phyloP scores from a whole-genome alignment of 2,888 invertebrate species.

The Polymixis flavicincta region DNA sequence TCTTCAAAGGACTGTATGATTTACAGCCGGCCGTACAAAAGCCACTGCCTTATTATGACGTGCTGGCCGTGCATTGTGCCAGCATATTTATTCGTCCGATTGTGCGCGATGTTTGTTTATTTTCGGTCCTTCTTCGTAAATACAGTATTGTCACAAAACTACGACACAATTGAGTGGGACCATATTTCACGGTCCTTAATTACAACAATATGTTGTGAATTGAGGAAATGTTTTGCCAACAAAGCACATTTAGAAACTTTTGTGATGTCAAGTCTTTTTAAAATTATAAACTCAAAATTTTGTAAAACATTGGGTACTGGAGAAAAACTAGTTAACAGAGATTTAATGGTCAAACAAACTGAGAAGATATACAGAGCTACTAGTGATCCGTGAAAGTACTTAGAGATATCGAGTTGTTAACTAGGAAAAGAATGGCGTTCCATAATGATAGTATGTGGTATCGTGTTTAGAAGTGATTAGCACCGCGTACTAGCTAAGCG shows the following conservation, averaged over 20 bases:
- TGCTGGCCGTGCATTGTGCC: slow-evolving; percentile 88
- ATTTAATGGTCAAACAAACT: slow-evolving; percentile 71
- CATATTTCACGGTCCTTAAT: slow-evolving; percentile 88
- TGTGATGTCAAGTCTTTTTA: slow-evolving; percentile 32
- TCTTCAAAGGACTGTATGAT: slow-evolving; percentile 89
- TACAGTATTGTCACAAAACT: slow-evolving; percentile 85
- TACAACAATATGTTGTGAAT: slow-evolving; percentile 74
- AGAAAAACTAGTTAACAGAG: slow-evolving; percentile 48
- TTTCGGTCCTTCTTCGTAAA: slow-evolving; percentile 88
- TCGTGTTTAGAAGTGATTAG: slow-evolving; percentile 86
- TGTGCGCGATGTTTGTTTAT: slow-evolving; percentile 89
- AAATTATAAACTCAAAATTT: slow-evolving; percentile 17
- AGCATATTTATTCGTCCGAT: slow-evolving; percentile 86
- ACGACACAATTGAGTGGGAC: slow-evolving; percentile 80
- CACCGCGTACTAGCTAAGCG: slow-evolving; percentile 80
- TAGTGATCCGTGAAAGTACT: slow-evolving; percentile 78
- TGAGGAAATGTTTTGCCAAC: slow-evolving; percentile 78
- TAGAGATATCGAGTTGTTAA: slow-evolving; percentile 84
- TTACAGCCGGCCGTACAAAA: slow-evolving; percentile 88
- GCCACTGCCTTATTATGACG: slow-evolving; percentile 89
- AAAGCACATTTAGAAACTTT: slow-evolving; percentile 63
- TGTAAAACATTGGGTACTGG: slow-evolving; percentile 37
- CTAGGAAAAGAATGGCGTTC: slow-evolving; percentile 85
- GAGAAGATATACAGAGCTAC: slow-evolving; percentile 50
- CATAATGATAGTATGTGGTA: slow-evolving; percentile 85